A percentile compares a stretch with the other conserved stretches of the same genome.
phyloP scores from a whole-genome alignment of 1,140 invertebrate genomes.

The Aphaenogaster ashmeadi region DNA sequence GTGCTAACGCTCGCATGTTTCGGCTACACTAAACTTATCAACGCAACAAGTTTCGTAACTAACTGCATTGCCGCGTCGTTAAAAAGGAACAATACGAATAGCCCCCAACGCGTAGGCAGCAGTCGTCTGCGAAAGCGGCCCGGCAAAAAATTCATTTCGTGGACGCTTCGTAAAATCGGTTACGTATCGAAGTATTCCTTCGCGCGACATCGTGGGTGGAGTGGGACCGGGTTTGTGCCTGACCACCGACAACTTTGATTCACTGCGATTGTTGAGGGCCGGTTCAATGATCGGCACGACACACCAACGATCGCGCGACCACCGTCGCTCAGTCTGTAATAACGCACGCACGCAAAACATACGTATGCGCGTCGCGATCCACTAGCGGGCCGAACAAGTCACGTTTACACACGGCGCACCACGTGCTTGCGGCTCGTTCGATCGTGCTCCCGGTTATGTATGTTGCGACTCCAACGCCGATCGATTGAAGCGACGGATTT shows the following conservation, averaged over 20 bases:
- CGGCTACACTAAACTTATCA: conserved; percentile 37
- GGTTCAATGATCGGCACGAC: conserved; percentile 81
- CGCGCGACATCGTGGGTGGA: conserved; percentile 77
- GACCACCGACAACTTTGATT: conserved; percentile 85
- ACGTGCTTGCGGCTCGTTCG: conserved; percentile 65
- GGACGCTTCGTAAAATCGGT: conserved; percentile 64
- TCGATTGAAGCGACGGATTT: conserved; percentile 3
- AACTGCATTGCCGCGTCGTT: conserved; percentile 29
- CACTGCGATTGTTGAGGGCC: conserved; percentile 79
- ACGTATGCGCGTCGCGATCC: conserved; percentile 56
- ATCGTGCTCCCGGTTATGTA: conserved; percentile 61
- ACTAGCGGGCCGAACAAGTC: conserved; percentile 61
- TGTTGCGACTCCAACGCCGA: conserved; percentile 12
- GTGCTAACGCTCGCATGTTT: not conserved
- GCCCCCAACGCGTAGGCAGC: conserved; percentile 36
- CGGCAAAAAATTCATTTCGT: conserved; percentile 44
- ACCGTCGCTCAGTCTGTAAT: conserved; percentile 40
- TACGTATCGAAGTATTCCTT: conserved; percentile 54
- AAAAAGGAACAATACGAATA: conserved; percentile 54
- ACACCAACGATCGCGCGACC: conserved; percentile 54
- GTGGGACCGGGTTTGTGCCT: conserved; percentile 79
- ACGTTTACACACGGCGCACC: conserved; percentile 71
- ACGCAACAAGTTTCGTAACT: conserved; percentile 52
- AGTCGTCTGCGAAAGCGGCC: conserved; percentile 32
- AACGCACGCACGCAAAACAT: conserved; percentile 63